Base-by-base conservation (phyloP, 1,140 invertebrate genomes). In the Conus ventricosus region DNA sequence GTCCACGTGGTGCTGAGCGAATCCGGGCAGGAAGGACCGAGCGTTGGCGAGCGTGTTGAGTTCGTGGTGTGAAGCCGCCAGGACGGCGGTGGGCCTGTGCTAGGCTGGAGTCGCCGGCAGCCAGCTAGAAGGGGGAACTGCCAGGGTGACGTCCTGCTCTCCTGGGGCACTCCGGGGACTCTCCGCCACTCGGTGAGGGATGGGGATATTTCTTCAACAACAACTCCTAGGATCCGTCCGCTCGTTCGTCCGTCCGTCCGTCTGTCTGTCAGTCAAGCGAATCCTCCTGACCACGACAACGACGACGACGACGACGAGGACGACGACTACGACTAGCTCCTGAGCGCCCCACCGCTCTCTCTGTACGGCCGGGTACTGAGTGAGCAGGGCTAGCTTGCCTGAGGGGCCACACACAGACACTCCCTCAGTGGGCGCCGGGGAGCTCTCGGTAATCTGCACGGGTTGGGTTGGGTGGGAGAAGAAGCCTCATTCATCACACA, bases 401-500 rank as follows among this genome's bases (percentile, higher is more conserved):
- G n/a, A 84, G 6, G 57, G 53, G 82, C 82, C 57, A 63, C 82
- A 84, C 82, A 81, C 80, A 81, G n/a, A 81, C 67, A 71, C 20
- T 20, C 23, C 11, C 13, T 23, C 67, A 23, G 17, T 71, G 20
- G 67, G 15, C 13, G 67, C 67, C 20, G 60, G 11, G 13, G 3
- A 13, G 15, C 80, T 53, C 54, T 81, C 80, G 27, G 80, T 81
- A 81, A 81, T 81, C 53, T 81, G 27, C 80, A 60, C 8, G 57
- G 57, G 0, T 15, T 11, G 57, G 39, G 39, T 39, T 13, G 76
- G 76, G 25, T 25, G 11, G 60, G 60, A 20, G 75, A 83, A 17
- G 8, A 25, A 60, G 53, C 1, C 82, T 84, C 82, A 84, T 84
- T 84, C 82, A 84, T 84, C 82, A 84, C 82, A 67, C 82, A 84